Conservation (phyloP, 1,140 invertebrate genomes). For the Dinoponera quadriceps region DNA sequence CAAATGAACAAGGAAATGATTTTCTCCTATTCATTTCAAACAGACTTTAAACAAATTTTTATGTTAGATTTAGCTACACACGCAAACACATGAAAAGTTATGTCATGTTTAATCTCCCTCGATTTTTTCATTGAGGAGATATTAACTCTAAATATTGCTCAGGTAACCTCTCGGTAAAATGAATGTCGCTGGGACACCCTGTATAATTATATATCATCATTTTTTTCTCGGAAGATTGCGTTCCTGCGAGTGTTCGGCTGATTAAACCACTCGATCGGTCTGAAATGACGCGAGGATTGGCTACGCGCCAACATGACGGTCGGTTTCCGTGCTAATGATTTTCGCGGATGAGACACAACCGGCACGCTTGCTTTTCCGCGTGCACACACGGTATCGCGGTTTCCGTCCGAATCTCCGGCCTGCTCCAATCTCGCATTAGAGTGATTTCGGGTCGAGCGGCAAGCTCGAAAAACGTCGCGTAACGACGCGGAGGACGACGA, state of each 20-base stretch:
- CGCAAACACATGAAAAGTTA: too few species aligned
- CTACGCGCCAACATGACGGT: neutral
- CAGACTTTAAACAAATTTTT: too few species aligned
- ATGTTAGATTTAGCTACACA: too few species aligned
- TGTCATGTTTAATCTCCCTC: too few species aligned
- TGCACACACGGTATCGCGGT: neutral
- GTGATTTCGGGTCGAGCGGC: neutral
- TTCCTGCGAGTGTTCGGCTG: neutral
- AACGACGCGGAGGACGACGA: neutral
- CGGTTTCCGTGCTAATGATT: constrained; percentile 16
- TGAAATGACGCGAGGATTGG: neutral
- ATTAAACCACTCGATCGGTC: constrained; percentile 7
- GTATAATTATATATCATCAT: neutral
- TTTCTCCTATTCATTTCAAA: too few species aligned
- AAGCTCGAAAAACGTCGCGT: neutral
- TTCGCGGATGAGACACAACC: neutral
- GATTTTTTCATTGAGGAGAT: too few species aligned
- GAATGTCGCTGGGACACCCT: too few species aligned
- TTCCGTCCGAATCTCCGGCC: constrained; percentile 3
- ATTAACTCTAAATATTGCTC: too few species aligned
- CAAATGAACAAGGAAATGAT: too few species aligned
- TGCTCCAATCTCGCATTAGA: constrained; percentile 7
- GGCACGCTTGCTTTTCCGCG: constrained; percentile 12
- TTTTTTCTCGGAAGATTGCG: neutral
- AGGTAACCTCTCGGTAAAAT: too few species aligned